Evolutionary conservation across 2,888 invertebrate genomes (phyloP).

Genomic region (Troilus luridus): DNA sequence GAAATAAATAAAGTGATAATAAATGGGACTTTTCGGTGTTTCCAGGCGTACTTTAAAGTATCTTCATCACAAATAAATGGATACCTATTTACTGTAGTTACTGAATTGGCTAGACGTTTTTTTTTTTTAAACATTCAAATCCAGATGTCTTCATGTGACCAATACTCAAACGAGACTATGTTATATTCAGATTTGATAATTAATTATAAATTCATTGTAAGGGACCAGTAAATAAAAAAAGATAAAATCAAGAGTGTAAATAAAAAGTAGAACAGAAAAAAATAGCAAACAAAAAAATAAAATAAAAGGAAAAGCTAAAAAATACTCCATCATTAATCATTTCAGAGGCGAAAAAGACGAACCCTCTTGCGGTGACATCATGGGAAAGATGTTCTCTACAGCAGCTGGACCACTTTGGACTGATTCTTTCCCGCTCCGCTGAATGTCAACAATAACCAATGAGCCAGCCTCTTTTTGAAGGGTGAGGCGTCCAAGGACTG

Average conservation of each 20-base stretch:
- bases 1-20: too few relatives aligned
- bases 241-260: background rate
- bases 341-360: background rate
- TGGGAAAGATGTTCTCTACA: background rate
- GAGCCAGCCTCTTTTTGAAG: background rate
- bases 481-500: background rate
- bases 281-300: background rate
- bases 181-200: too few relatives aligned
- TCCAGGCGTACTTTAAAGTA: too few relatives aligned
- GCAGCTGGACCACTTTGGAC: constrained; percentile 22
- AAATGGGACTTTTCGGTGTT: too few relatives aligned
- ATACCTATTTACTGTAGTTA: too few relatives aligned
- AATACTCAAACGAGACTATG: too few relatives aligned
- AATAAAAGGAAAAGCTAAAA: background rate
- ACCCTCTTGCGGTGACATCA: constrained; percentile 32
- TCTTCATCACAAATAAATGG: too few relatives aligned
- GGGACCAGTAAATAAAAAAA: too few relatives aligned
- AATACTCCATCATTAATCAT: constrained; percentile 1
- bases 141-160: background rate
- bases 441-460: constrained; percentile 35
- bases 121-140: background rate
- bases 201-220: too few relatives aligned
- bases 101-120: too few relatives aligned
- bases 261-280: background rate
- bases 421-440: background rate